Conservation (phyloP, 2,797 vertebrate species). For the Siniperca scherzeri region DNA sequence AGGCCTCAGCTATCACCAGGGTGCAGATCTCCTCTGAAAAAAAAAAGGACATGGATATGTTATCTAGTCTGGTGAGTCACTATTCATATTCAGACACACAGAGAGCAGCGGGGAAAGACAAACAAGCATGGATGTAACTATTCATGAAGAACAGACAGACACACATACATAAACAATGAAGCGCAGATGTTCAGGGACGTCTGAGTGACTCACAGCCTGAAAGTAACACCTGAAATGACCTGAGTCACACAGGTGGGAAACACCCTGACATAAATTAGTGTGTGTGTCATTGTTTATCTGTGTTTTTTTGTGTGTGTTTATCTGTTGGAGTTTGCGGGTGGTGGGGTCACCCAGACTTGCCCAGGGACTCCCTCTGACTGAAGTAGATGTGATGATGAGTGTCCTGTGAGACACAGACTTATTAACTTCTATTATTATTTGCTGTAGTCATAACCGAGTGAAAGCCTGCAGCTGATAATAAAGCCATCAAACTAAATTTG, state of each 20-base stretch:
- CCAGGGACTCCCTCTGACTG: constrained; percentile 52
- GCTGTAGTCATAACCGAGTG: constrained; percentile 33
- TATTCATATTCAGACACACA: constrained; percentile 34
- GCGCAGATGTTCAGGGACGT: constrained; percentile 64
- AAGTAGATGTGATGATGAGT: constrained; percentile 24
- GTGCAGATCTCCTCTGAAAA: constrained; percentile 97
- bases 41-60: constrained; percentile 15
- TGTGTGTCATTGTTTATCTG: constrained; percentile 36
- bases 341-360: constrained; percentile 24
- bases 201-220: constrained; percentile 66
- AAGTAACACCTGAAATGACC: constrained; percentile 58
- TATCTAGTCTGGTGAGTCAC: constrained; percentile 64
- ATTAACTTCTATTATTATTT: constrained; percentile 10
- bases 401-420: constrained; percentile 22
- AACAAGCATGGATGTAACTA: constrained; percentile 19
- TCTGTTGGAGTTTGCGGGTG: constrained; percentile 18
- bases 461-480: constrained; percentile 37
- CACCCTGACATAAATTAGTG: constrained; percentile 16
- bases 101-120: constrained; percentile 42
- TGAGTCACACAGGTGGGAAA: constrained; percentile 57
- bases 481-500: constrained; percentile 13
- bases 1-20: constrained; percentile 96
- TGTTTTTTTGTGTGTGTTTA: constrained; percentile 14
- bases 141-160: constrained; percentile 37
- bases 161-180: background rate